phyloP scores from a whole-genome alignment of 2,797 vertebrate species.

The Ataeniobius toweri region DNA sequence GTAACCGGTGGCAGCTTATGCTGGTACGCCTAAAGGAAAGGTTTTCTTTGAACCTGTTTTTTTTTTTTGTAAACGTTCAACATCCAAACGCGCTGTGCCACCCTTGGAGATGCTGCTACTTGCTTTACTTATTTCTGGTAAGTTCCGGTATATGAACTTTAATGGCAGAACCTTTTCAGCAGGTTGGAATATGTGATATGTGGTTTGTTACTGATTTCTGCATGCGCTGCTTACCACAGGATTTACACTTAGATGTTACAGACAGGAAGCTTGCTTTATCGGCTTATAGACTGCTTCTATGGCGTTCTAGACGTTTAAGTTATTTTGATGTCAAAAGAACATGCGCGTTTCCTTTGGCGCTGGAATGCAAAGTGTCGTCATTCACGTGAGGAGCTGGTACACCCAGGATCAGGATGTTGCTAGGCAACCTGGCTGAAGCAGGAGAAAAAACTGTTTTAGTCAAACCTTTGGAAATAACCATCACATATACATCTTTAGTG shows the following conservation, averaged over 20 bases:
- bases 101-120: neutral
- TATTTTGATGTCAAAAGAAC: neutral
- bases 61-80: too few relatives aligned
- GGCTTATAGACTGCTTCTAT: neutral
- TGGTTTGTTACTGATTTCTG: neutral
- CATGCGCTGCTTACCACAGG: neutral
- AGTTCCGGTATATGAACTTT: neutral
- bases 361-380: too few relatives aligned
- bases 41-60: neutral
- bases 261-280: neutral
- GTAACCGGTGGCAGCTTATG: neutral
- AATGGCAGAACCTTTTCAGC: neutral
- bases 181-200: neutral
- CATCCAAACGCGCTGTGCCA: too few relatives aligned
- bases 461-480: too few relatives aligned
- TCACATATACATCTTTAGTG: too few relatives aligned
- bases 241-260: neutral
- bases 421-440: too few relatives aligned
- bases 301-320: neutral
- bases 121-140: neutral
- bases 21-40: neutral
- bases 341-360: too few relatives aligned
- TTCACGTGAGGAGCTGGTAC: too few relatives aligned
- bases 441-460: too few relatives aligned
- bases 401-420: too few relatives aligned